Percentiles rank a stretch among this genome's conserved stretches.
These are phyloP conservation scores for Maniola hyperantus DNA, from an alignment of 2,888 invertebrate genomes.

Conservation along the genomic window DNA sequence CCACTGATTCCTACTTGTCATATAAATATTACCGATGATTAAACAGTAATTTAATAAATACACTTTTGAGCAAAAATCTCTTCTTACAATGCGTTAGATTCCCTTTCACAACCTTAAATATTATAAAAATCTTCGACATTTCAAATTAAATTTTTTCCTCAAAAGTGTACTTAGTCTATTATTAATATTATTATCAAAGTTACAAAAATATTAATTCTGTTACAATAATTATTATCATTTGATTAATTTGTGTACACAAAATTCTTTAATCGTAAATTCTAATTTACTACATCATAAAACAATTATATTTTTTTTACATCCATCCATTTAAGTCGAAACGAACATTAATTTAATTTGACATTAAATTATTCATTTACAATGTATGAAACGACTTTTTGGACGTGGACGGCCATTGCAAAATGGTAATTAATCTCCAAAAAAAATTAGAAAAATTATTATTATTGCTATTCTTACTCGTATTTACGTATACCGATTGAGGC, in stretches of 20 bases:
- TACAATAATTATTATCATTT: neutral
- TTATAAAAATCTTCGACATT: neutral
- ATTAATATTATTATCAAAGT: constrained; percentile 8
- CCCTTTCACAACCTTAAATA: constrained; percentile 3
- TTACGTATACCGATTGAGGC: constrained; percentile 25
- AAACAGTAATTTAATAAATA: neutral
- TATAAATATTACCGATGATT: neutral
- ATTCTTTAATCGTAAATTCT: too few species aligned
- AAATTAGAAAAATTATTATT: constrained; percentile 58
- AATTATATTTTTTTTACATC: neutral
- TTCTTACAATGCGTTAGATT: neutral
- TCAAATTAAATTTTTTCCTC: neutral
- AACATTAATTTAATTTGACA: constrained; percentile 67
- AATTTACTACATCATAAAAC: neutral
- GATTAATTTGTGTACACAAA: too few species aligned
- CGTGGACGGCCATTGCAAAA: constrained; percentile 30
- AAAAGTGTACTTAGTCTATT: neutral
- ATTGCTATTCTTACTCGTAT: constrained; percentile 31
- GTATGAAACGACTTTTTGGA: constrained; percentile 56
- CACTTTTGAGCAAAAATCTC: neutral
- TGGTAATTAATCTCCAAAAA: constrained; percentile 6
- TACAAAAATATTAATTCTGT: constrained; percentile 18
- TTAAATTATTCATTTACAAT: constrained; percentile 70
- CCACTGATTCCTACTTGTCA: neutral
- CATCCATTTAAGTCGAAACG: constrained; percentile 46